Base-by-base conservation (phyloP, 2,797 vertebrate genomes). In the Acanthis flammea region DNA sequence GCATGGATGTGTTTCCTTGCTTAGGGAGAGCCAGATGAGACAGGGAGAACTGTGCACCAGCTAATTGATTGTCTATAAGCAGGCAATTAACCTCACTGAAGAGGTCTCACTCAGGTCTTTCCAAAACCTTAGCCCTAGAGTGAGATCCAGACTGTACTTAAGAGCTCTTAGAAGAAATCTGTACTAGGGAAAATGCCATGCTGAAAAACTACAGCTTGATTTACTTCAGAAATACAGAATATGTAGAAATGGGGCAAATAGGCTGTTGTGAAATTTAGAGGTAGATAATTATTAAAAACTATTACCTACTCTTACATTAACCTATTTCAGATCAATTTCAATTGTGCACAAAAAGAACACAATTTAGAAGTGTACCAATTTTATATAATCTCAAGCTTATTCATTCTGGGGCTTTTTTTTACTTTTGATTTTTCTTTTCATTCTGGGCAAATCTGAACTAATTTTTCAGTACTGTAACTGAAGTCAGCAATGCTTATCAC, bases 361-460 rank as follows among this genome's bases (percentile, higher is more conserved):
- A 15, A 76, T 80, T 93, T 86, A 80, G 67, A 53, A 42, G 70
- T 67, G n/a, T 53, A 8, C 14, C 30, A 14, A 74, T 96, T 86
- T 68, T 51, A 44, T 74, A 63, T 53, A 66, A 89, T 87, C 78
- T 96, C 85, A 91, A 84, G 6, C 19, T 30, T 83, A 61, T 71
- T 80, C 44, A 37, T 50, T 12, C 4, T 58, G 61, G 19, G 13
- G 3, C 0, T 3, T 19, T 15, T 16, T 18, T 30, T 39, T 54
- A 1, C 3, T 35, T 42, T 25, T 19, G 5, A 10, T 35, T 82
- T 92, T 73, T 76, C 14, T 82, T 62, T 86, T 81, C 19, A 60
- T 88, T 92, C 44, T 68, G 2, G 86, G n/a, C 73, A 77, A 88
- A 48, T 95, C 71, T 95, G 62, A 88, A 55, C 48, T 86, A 63